Percentiles rank a stretch among this genome's conserved stretches.
phyloP scores from a whole-genome alignment of 2,888 invertebrate genomes.

The Muschampia plurimacula region DNA sequence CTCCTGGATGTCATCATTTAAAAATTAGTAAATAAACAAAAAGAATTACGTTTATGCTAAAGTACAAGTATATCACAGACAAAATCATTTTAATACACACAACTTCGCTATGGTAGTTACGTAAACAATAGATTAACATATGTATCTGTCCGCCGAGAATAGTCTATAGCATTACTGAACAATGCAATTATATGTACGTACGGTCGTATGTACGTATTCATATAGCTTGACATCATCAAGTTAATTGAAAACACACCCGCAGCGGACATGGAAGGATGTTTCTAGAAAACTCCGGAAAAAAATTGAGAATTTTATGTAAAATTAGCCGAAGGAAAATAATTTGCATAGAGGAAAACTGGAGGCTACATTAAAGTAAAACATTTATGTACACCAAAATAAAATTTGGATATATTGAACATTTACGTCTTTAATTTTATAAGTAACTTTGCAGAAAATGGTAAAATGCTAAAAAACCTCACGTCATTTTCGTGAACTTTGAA shows the following conservation, averaged over 20 bases:
- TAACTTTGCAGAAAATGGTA: neutral
- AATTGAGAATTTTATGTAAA: neutral
- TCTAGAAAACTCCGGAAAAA: slow-evolving; percentile 17
- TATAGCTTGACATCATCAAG: slow-evolving; percentile 20
- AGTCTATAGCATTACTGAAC: slow-evolving; percentile 9
- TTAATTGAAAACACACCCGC: slow-evolving; percentile 19
- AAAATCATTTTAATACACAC: neutral
- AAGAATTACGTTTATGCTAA: too few relatives aligned
- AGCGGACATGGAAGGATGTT: neutral
- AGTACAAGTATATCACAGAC: neutral
- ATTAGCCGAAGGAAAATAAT: neutral
- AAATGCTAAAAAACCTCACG: neutral
- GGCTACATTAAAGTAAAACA: neutral
- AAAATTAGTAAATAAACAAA: too few relatives aligned
- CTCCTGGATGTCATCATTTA: too few relatives aligned
- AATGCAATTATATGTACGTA: slow-evolving; percentile 11
- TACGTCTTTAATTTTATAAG: neutral
- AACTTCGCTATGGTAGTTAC: slow-evolving; percentile 7
- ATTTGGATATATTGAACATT: neutral
- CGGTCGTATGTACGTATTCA: neutral
- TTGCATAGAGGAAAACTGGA: slow-evolving; percentile 1
- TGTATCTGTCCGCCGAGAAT: slow-evolving; percentile 9
- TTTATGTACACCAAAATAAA: neutral
- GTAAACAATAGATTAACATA: slow-evolving; percentile 19
- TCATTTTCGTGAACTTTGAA: slow-evolving; percentile 7